These are phyloP conservation scores for Poecilus cupreus DNA, from an alignment of 2,888 invertebrate genomes.

Conservation along the genomic window DNA sequence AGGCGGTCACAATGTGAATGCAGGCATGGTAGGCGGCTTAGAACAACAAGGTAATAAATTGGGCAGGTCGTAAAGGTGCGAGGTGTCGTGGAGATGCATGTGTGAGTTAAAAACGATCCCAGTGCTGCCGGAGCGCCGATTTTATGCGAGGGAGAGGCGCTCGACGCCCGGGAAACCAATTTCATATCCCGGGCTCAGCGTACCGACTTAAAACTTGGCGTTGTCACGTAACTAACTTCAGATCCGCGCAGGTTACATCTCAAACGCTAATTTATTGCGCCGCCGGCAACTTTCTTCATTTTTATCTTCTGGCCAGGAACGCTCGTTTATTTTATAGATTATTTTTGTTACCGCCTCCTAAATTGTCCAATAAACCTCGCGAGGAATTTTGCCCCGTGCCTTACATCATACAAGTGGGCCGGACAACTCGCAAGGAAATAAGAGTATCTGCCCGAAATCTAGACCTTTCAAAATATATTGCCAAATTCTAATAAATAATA, in stretches of 20 bases:
- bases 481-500: too few species aligned
- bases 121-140: neutral
- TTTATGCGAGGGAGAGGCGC: neutral
- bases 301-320: slow-evolving; percentile 28
- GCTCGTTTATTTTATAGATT: slow-evolving; percentile 45
- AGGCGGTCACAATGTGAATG: too few species aligned
- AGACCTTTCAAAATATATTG: too few species aligned
- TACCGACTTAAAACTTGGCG: slow-evolving; percentile 27
- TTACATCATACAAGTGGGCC: neutral
- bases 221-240: slow-evolving; percentile 42
- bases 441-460: too few species aligned
- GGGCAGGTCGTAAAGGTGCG: slow-evolving; percentile 19
- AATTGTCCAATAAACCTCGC: slow-evolving; percentile 30
- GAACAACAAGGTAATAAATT: slow-evolving; percentile 33
- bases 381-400: neutral
- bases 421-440: neutral
- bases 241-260: slow-evolving; percentile 17
- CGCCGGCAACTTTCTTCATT: slow-evolving; percentile 33
- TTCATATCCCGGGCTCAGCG: slow-evolving; percentile 30
- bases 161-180: neutral
- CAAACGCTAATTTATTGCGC: slow-evolving; percentile 44
- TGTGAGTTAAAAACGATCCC: slow-evolving; percentile 27
- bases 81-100: neutral
- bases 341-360: slow-evolving; percentile 36
- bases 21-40: too few species aligned